Evolutionary conservation across 2,113 vertebrate species (phyloP), one percentile per base, ranked within the genome.

Genomic region (Vombatus ursinus): DNA sequence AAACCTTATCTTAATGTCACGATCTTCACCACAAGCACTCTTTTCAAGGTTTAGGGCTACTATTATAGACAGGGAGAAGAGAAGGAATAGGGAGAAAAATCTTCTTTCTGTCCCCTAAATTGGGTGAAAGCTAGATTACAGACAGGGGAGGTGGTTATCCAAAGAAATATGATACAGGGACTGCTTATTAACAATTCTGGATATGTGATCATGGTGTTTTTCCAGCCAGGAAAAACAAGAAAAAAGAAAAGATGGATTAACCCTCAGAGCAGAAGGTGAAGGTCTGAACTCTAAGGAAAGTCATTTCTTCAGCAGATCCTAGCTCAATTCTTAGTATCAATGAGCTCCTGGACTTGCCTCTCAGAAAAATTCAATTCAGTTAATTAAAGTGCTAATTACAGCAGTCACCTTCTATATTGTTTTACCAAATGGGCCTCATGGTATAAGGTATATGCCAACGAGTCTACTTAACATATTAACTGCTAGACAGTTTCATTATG

Each of bases 301-400:
- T 50, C 52, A 24, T 57, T 22, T 94, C 95, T 77, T 96, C 92
- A 96, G 96, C 92, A 95, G 91, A 95, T 6, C 14, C 48, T 94
- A 94, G 57, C 37, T 48, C 68, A 44, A 93, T 96, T 91, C 91
- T 92, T 91, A 95, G 28, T 93, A 93, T 95, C 96, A 97, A 53
- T 11, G 52, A 97, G 57, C 31, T 93, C 22, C 50, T 89, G 10
- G 50, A 92, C 57, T 96, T 93, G 77, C 77, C 28, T 92, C 61
- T 92, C 0, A 94, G 91, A 96, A 94, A 95, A 97, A 97, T n/a
- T 9, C n/a, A 98, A 96, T 92, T 94, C 48, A 31, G 93, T 28
- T 93, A 94, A 44, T 89, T 91, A 89, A 95, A 95, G 57, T 89
- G 22, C 6, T 97, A 50, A 93, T 94, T 14, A 52, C 91, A 93